Evolutionary conservation across 2,888 invertebrate genomes (phyloP).

Genomic region (Lingula anatina): DNA sequence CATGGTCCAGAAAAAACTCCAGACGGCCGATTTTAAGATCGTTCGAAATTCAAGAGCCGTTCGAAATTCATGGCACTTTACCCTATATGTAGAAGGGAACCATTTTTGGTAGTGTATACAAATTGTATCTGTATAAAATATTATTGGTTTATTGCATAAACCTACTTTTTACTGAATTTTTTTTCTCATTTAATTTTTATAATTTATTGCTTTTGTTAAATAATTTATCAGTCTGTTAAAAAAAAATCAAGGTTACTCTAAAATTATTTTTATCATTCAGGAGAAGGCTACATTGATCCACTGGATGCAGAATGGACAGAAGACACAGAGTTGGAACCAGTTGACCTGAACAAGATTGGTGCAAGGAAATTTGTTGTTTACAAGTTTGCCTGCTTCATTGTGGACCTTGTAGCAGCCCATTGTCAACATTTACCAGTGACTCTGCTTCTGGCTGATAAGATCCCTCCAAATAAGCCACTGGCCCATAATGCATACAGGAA

Average conservation of each 20-base stretch:
- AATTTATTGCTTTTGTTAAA: too few species aligned
- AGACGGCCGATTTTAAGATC: too few species aligned
- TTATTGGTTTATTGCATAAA: neutral
- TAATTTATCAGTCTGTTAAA: too few species aligned
- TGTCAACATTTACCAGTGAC: slow-evolving; percentile 41
- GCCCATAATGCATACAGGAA: slow-evolving; percentile 41
- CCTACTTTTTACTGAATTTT: too few species aligned
- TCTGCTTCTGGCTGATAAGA: slow-evolving; percentile 43
- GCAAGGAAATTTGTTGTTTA: slow-evolving; percentile 44
- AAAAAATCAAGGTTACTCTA: too few species aligned
- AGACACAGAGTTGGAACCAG: slow-evolving; percentile 37
- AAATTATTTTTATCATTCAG: too few species aligned
- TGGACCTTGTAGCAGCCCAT: slow-evolving; percentile 33
- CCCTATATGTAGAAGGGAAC: neutral
- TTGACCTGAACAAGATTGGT: slow-evolving; percentile 42
- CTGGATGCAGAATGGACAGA: slow-evolving; percentile 38
- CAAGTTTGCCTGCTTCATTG: slow-evolving; percentile 46
- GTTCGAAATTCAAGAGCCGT: too few species aligned
- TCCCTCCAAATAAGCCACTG: slow-evolving; percentile 38
- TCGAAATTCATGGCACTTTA: too few species aligned
- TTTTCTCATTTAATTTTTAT: too few species aligned
- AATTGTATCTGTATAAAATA: neutral
- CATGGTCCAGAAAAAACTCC: too few species aligned
- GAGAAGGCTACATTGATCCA: slow-evolving; percentile 34
- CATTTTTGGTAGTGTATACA: too few species aligned